phyloP scores from a whole-genome alignment of 2,113 vertebrate genomes.

The Dendropsophus ebraccatus region DNA sequence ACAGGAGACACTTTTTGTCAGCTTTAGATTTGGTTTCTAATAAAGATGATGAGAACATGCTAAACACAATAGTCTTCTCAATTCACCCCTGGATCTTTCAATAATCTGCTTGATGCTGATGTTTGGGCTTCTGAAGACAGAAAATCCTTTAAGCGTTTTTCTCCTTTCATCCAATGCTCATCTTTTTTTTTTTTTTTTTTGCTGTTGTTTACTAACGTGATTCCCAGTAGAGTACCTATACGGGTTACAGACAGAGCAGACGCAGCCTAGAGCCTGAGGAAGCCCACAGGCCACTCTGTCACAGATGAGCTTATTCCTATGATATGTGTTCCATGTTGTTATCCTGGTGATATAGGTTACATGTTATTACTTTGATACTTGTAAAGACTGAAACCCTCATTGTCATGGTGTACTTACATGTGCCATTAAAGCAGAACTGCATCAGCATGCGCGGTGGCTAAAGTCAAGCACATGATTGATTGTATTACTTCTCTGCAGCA shows the following conservation, averaged over 20 bases:
- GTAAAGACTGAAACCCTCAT: background rate
- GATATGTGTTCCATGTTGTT: constrained; percentile 10
- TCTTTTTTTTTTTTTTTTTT: too few relatives aligned
- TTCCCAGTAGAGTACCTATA: background rate
- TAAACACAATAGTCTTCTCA: constrained; percentile 19
- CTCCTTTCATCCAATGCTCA: constrained; percentile 12
- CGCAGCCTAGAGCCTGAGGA: background rate
- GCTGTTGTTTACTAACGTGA: constrained; percentile 16
- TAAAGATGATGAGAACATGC: constrained; percentile 26
- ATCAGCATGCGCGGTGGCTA: constrained; percentile 46
- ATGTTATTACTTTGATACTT: background rate
- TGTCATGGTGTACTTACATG: background rate
- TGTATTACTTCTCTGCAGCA: constrained; percentile 59
- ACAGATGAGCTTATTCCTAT: too few relatives aligned
- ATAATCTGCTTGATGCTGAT: constrained; percentile 43
- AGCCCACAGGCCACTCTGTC: too few relatives aligned
- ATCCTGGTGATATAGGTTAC: background rate
- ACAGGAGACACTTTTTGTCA: constrained; percentile 25
- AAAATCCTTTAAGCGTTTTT: constrained; percentile 17
- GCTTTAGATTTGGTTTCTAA: constrained; percentile 43
- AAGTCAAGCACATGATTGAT: constrained; percentile 59
- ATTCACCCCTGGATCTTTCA: background rate
- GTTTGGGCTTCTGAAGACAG: constrained; percentile 29
- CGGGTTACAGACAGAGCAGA: background rate
- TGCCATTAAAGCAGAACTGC: background rate